Conservation (phyloP, 2,113 vertebrate species). For the Lophochroa leadbeateri region DNA sequence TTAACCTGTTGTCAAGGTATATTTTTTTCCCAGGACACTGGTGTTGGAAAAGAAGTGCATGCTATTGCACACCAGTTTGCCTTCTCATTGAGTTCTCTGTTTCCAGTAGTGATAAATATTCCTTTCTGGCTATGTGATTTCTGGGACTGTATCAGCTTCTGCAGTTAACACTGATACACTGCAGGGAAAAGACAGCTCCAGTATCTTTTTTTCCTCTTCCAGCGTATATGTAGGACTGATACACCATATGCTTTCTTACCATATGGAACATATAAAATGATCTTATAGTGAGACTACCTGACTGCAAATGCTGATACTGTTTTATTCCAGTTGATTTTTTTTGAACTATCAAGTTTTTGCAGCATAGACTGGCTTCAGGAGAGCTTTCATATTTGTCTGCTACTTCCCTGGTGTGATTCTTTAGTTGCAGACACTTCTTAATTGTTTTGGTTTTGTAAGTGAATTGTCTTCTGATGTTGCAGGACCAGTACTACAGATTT, state of each 20-base stretch:
- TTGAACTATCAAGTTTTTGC: not conserved
- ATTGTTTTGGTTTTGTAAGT: slow-evolving; percentile 26
- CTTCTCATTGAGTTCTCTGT: not conserved
- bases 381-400: not conserved
- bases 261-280: not conserved
- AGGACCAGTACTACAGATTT: not conserved
- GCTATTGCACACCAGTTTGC: not conserved
- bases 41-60: not conserved
- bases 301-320: not conserved
- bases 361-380: not conserved
- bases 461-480: not conserved
- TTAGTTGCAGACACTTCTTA: not conserved
- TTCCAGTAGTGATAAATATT: not conserved
- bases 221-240: not conserved
- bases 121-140: not conserved
- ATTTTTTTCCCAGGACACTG: not conserved
- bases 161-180: not conserved
- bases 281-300: not conserved
- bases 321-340: not conserved
- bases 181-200: not conserved
- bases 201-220: not conserved
- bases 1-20: not conserved
- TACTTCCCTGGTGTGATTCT: not conserved
- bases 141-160: not conserved
- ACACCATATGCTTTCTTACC: not conserved